Conservation (phyloP, 2,797 vertebrate genomes). For the Prunella strophiata region DNA sequence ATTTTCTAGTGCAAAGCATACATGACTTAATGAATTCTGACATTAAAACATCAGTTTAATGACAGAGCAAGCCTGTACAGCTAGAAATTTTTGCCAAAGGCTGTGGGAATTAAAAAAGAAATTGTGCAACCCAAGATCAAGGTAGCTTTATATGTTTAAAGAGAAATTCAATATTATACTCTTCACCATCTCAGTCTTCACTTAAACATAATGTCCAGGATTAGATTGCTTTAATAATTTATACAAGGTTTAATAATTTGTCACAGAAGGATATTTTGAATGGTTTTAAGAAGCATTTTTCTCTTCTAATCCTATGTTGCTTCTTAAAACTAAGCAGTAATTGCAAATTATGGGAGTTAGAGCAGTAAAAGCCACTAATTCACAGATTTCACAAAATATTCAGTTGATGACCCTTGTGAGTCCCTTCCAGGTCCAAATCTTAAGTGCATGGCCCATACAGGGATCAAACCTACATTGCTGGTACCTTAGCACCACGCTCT, state of each 20-base stretch:
- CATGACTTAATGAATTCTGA: background rate
- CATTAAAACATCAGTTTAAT: background rate
- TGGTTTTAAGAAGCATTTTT: background rate
- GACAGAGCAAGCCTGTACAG: background rate
- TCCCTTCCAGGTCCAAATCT: background rate
- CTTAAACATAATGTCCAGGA: background rate
- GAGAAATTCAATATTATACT: background rate
- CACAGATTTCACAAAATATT: background rate
- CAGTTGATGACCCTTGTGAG: background rate
- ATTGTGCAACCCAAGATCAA: background rate
- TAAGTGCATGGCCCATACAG: background rate
- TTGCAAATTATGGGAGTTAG: background rate
- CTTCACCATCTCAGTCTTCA: background rate
- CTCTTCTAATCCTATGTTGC: background rate
- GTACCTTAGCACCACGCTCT: background rate
- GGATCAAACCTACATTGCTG: background rate
- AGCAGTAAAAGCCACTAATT: background rate
- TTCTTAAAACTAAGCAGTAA: background rate
- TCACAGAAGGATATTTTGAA: background rate
- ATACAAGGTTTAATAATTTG: background rate
- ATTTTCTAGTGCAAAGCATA: background rate
- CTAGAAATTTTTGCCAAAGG: constrained; percentile 1
- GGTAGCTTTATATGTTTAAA: background rate
- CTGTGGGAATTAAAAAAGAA: background rate
- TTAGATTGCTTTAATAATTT: background rate